These are phyloP conservation scores for Sebastes wilsoni DNA, from an alignment of 2,797 vertebrate genomes.

Conservation along the genomic window DNA sequence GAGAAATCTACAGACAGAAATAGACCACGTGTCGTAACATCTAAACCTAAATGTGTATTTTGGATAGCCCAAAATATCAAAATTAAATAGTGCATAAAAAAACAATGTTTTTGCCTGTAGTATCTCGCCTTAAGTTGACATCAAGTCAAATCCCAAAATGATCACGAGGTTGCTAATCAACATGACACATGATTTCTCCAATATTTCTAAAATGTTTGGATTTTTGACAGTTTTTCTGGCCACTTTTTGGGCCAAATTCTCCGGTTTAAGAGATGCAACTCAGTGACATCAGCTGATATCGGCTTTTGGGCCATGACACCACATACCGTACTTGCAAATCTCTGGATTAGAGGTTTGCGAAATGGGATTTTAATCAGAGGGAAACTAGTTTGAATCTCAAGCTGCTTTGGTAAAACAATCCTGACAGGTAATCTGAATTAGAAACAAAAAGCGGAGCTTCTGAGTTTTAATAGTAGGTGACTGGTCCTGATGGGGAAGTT, in stretches of 20 bases:
- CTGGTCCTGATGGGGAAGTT: not conserved
- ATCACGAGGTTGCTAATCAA: not conserved
- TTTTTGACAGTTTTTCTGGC: not conserved
- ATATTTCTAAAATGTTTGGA: not conserved
- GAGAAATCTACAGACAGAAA: too few relatives aligned
- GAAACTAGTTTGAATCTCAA: not conserved
- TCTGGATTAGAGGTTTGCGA: constrained; percentile 10
- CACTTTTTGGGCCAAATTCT: not conserved
- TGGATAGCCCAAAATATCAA: too few relatives aligned
- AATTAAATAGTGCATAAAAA: too few relatives aligned
- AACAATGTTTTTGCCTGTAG: too few relatives aligned
- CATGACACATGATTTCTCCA: not conserved
- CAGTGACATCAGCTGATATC: not conserved
- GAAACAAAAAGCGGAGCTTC: not conserved
- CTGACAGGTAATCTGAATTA: not conserved
- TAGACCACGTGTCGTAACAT: too few relatives aligned
- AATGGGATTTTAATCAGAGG: not conserved
- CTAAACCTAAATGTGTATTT: too few relatives aligned
- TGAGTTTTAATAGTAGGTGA: not conserved
- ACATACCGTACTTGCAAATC: not conserved
- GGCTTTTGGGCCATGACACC: not conserved
- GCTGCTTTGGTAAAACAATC: not conserved
- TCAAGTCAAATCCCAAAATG: not conserved
- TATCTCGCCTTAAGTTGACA: not conserved
- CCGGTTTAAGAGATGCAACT: not conserved